These are phyloP conservation scores for Mola mola DNA, from an alignment of 2,113 vertebrate genomes.

Conservation along the genomic window DNA sequence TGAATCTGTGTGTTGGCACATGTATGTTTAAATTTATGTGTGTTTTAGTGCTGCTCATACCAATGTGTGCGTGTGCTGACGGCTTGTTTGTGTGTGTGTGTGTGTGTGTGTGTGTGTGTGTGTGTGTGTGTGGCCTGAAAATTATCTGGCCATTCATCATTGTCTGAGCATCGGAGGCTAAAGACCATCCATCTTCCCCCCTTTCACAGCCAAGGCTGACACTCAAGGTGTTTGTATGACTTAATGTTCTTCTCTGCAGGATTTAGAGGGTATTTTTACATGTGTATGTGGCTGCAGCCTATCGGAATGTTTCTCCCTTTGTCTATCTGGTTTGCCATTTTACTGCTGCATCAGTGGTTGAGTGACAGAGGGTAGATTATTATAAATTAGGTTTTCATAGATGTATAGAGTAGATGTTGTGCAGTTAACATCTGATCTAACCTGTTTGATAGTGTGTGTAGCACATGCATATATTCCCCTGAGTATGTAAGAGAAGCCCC, in stretches of 20 bases:
- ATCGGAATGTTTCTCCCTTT: conserved; percentile 21
- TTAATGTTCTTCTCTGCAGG: conserved; percentile 78
- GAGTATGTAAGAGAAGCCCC: conserved; percentile 2
- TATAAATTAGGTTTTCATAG: conserved; percentile 41
- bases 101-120: conserved; percentile 20
- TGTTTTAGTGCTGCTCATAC: conserved; percentile 2
- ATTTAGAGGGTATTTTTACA: conserved; percentile 33
- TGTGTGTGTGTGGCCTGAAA: conserved; percentile 66
- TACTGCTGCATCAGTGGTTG: conserved; percentile 24
- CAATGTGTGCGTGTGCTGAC: conserved; percentile 3
- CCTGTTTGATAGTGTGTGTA: background rate
- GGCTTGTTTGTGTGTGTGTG: conserved; percentile 37
- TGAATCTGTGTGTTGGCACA: background rate
- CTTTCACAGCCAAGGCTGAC: conserved; percentile 79
- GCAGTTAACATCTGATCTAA: conserved; percentile 1
- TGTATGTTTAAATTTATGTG: conserved; percentile 18
- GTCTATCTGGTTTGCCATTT: background rate
- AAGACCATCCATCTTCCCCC: conserved; percentile 73
- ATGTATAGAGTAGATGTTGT: conserved; percentile 4
- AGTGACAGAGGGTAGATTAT: conserved; percentile 27
- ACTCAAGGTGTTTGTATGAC: conserved; percentile 84
- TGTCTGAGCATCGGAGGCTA: conserved; percentile 66
- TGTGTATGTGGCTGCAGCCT: conserved; percentile 9
- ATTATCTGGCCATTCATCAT: conserved; percentile 77
- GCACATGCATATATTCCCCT: background rate